Evolutionary conservation across 2,113 vertebrate species (phyloP).

Genomic region (Lepidothrix coronata): DNA sequence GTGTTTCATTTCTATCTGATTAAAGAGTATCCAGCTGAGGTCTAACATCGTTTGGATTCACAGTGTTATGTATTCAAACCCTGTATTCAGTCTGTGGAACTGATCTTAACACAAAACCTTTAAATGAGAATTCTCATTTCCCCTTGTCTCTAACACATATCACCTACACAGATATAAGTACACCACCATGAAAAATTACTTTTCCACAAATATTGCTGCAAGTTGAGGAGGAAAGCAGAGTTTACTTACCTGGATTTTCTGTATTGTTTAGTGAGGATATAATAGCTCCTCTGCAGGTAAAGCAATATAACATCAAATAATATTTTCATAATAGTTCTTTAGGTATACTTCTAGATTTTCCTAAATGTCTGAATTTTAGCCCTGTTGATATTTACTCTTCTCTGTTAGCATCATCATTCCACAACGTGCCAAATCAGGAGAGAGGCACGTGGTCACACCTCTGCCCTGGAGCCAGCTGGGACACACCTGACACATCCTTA

Average conservation of each 20-base stretch:
- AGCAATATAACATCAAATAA: neutral
- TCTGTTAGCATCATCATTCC: neutral
- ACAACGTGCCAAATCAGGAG: neutral
- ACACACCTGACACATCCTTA: rapidly evolving
- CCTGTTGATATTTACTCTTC: neutral
- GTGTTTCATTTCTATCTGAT: neutral
- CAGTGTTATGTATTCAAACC: neutral
- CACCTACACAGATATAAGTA: neutral
- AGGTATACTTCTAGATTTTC: neutral
- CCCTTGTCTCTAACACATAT: neutral
- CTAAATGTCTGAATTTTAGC: neutral
- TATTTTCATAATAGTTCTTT: neutral
- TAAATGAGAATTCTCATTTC: neutral
- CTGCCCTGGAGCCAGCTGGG: neutral
- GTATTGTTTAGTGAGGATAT: neutral
- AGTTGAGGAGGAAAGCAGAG: neutral
- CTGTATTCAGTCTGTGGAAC: neutral
- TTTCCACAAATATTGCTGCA: neutral
- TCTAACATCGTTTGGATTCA: neutral
- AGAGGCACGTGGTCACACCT: neutral
- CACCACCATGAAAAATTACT: neutral
- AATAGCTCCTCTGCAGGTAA: neutral
- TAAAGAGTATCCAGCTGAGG: neutral
- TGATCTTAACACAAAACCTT: neutral
- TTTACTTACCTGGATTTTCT: neutral